A percentile compares a stretch with the other conserved stretches of the same genome.
Evolutionary conservation across 1,140 invertebrate species (phyloP).

Genomic region (Aphelenchoides besseyi): DNA sequence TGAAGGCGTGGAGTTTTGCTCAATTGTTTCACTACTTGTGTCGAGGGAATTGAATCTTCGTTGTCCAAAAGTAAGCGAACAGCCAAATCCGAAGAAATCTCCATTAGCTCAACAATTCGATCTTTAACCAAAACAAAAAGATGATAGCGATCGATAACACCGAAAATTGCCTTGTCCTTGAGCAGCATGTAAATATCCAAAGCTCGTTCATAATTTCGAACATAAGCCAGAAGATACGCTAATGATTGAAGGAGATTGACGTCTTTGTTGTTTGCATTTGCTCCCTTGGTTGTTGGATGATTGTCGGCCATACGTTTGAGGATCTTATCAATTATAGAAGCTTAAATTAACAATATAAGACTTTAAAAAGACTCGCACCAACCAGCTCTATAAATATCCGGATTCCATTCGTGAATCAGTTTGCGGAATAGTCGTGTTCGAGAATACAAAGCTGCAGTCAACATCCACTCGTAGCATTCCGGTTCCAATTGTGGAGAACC

Average conservation of each 20-base stretch:
- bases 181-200: conserved; percentile 80
- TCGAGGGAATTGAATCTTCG: conserved; percentile 73
- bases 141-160: conserved; percentile 54
- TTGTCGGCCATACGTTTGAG: conserved; percentile 64
- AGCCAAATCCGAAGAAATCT: conserved; percentile 78
- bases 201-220: conserved; percentile 85
- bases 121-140: conserved; percentile 69
- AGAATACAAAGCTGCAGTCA: conserved; percentile 84
- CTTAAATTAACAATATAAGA: conserved; percentile 23
- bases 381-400: conserved; percentile 75
- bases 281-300: conserved; percentile 9
- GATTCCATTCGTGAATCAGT: conserved; percentile 82
- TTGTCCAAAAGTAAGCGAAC: conserved; percentile 80
- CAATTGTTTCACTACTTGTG: conserved; percentile 78
- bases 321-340: conserved; percentile 35
- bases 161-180: conserved; percentile 50
- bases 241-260: conserved; percentile 66
- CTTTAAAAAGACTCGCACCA: not conserved
- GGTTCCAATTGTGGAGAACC: conserved; percentile 71
- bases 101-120: conserved; percentile 84
- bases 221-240: conserved; percentile 83
- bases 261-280: conserved; percentile 17
- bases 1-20: conserved; percentile 72
- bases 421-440: conserved; percentile 74
- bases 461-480: conserved; percentile 88